These are phyloP conservation scores for Acrocyrtus sp. DNA, from an alignment of 2,888 invertebrate species.

Conservation along the genomic window DNA sequence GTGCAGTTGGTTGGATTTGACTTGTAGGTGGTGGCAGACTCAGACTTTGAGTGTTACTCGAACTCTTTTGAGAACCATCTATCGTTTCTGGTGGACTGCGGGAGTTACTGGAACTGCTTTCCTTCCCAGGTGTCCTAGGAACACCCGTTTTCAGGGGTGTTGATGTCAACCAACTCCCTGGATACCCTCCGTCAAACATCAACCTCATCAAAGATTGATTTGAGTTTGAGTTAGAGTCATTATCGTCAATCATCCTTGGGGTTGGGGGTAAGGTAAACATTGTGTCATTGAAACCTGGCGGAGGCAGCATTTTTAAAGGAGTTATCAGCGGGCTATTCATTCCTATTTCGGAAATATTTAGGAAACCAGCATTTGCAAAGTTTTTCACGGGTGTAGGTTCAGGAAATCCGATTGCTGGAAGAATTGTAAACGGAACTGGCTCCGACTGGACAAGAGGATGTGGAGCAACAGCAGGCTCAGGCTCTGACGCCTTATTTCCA, in stretches of 20 bases:
- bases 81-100: constrained; percentile 15
- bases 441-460: background rate
- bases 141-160: constrained; percentile 35
- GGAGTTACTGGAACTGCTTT: constrained; percentile 37
- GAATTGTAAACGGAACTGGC: no score
- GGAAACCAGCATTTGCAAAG: constrained; percentile 11
- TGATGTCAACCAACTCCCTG: constrained; percentile 11
- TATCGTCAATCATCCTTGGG: constrained; percentile 30
- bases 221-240: constrained; percentile 41
- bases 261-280: constrained; percentile 38
- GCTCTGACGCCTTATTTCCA: background rate
- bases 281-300: constrained; percentile 19
- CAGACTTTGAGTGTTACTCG: background rate
- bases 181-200: constrained; percentile 13
- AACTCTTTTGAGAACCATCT: background rate
- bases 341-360: constrained; percentile 5
- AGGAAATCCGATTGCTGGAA: constrained; percentile 44
- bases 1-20: background rate
- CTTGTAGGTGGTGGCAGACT: background rate
- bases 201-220: constrained; percentile 3
- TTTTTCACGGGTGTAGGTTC: constrained; percentile 54
- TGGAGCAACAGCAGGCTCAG: background rate
- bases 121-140: constrained; percentile 44
- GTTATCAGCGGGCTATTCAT: constrained; percentile 30
- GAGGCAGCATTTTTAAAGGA: constrained; percentile 27